These are phyloP conservation scores for Semnornis frantzii DNA, from an alignment of 2,113 vertebrate genomes.

Conservation along the genomic window DNA sequence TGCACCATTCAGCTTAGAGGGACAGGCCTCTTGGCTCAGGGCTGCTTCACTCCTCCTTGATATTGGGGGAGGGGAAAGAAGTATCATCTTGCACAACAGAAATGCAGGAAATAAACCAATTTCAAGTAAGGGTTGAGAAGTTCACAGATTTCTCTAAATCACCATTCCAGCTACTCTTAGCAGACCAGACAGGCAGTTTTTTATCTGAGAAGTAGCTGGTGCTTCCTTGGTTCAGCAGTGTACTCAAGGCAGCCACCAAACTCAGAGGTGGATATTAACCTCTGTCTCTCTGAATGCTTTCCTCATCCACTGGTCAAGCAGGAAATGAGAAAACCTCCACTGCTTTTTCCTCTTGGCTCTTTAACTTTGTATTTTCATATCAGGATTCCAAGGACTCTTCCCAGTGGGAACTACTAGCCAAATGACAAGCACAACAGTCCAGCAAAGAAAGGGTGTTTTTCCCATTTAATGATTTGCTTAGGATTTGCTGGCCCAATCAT, in stretches of 20 bases:
- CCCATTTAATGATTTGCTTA: neutral
- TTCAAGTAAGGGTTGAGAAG: neutral
- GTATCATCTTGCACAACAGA: neutral
- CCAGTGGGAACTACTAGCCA: neutral
- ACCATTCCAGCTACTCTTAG: neutral
- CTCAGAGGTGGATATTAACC: neutral
- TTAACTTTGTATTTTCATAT: neutral
- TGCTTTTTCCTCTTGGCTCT: neutral
- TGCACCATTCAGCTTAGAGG: neutral
- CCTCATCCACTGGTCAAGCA: neutral
- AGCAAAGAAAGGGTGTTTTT: neutral
- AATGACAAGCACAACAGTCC: neutral
- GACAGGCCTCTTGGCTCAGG: neutral
- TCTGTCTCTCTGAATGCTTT: neutral
- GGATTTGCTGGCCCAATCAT: neutral
- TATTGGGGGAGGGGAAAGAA: neutral
- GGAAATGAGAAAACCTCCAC: neutral
- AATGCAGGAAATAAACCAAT: neutral
- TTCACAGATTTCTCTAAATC: neutral
- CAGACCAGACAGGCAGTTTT: neutral
- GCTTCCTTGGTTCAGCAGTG: neutral
- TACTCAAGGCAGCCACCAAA: neutral
- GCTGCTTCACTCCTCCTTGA: neutral
- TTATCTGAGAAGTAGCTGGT: neutral
- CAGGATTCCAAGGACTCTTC: neutral